Evolutionary conservation across 2,797 vertebrate species (phyloP).

Genomic region (Dryobates pubescens): DNA sequence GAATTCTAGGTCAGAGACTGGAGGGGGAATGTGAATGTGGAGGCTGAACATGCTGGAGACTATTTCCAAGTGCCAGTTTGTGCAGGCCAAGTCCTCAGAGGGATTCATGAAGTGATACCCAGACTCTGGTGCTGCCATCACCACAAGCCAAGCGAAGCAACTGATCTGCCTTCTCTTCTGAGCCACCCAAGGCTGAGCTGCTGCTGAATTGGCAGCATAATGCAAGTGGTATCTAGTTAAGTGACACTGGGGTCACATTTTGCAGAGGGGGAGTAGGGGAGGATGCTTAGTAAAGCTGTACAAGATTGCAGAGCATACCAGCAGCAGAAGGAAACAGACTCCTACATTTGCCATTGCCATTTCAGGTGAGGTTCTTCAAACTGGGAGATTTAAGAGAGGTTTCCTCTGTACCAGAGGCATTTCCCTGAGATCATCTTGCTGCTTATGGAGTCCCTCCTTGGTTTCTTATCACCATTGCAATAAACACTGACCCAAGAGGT

Average conservation of each 20-base stretch:
- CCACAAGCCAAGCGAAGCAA: not conserved
- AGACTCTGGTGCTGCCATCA: not conserved
- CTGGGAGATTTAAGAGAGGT: not conserved
- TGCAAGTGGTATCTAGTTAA: not conserved
- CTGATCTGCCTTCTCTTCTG: not conserved
- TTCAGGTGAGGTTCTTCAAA: not conserved
- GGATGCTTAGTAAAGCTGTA: not conserved
- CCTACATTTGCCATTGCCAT: not conserved
- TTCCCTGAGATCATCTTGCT: not conserved
- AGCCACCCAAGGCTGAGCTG: not conserved
- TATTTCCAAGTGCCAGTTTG: not conserved
- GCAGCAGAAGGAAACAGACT: not conserved
- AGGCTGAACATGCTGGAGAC: not conserved
- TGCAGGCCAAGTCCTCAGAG: not conserved
- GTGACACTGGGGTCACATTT: not conserved
- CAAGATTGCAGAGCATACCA: not conserved
- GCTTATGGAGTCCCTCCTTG: not conserved
- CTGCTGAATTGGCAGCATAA: fast-evolving
- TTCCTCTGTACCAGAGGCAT: not conserved
- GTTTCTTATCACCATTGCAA: not conserved
- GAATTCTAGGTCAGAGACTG: conserved; percentile 25
- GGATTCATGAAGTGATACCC: not conserved
- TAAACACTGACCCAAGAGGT: not conserved
- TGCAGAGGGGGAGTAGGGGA: not conserved
- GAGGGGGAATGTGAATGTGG: not conserved